These are phyloP conservation scores for Pherbina coryleti DNA, from an alignment of 2,888 invertebrate species.

Conservation along the genomic window DNA sequence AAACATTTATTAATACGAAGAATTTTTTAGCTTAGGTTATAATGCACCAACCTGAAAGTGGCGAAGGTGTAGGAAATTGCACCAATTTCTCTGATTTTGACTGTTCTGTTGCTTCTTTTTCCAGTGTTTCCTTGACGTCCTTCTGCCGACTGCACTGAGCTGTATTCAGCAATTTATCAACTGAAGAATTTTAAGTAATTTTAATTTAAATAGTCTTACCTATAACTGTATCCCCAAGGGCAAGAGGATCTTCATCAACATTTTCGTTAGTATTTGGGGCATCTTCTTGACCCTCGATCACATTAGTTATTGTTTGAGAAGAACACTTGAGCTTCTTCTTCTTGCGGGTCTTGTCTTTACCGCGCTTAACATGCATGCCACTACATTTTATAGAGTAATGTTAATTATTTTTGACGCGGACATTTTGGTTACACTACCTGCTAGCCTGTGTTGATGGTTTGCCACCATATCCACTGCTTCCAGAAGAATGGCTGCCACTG, in stretches of 20 bases:
- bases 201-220: slow-evolving; percentile 38
- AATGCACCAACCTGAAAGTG: slow-evolving; percentile 53
- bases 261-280: slow-evolving; percentile 45
- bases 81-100: slow-evolving; percentile 55
- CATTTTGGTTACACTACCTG: slow-evolving; percentile 61
- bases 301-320: slow-evolving; percentile 44
- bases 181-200: not conserved
- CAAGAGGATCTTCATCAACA: slow-evolving; percentile 46
- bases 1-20: too few species aligned
- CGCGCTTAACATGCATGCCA: slow-evolving; percentile 62
- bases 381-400: slow-evolving; percentile 44
- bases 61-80: slow-evolving; percentile 55
- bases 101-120: slow-evolving; percentile 53
- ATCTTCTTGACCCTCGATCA: slow-evolving; percentile 52
- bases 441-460: slow-evolving; percentile 75
- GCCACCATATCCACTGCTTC: slow-evolving; percentile 85
- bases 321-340: slow-evolving; percentile 64
- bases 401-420: not conserved
- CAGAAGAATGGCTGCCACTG: slow-evolving; percentile 82
- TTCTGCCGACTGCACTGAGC: slow-evolving; percentile 52
- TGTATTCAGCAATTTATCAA: slow-evolving; percentile 38
- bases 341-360: slow-evolving; percentile 65
- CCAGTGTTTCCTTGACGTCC: slow-evolving; percentile 54
- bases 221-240: slow-evolving; percentile 49
- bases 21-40: not conserved